Base-by-base conservation (phyloP, 64 coral and sea anemone species). In the Actinia tenebrosa region DNA sequence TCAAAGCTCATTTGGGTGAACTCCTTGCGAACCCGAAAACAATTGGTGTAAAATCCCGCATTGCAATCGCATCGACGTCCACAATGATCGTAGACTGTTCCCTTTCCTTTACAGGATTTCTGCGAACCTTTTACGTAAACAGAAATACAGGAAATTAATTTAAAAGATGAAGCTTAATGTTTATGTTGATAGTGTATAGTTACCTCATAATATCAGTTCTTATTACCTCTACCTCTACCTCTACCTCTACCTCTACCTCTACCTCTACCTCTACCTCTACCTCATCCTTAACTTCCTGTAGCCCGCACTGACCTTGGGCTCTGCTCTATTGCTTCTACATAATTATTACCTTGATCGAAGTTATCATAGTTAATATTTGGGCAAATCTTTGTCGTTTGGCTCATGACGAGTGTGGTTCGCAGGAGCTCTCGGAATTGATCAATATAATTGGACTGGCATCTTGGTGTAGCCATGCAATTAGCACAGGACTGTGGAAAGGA, bases 1-100 rank as follows among this genome's bases (percentile, higher is more conserved):
- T 13, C 77, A 42, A 84, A 87, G 26, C 84, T 78, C 92, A 94
- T 94, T 9, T 27, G 19, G 13, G 89, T 91, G 56, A 94, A 94
- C 64, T 91, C 89, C 43, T 88, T 91, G 6, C 92, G 78, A 64
- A 94, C 68, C 10, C 88, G 89, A 3, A 45, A 53, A 25, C 92
- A 87, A 44, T 72, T 64, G 16, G 23, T 72, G 8, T 77, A 25
- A 15, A 8, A 27, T 11, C 92, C 89, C 27, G 83, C 80, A 1
- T 56, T 4, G 53, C 92, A 94, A 3, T 50, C 13, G 55, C 89
- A 94, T n/a, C 23, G 79, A 27, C 77, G 77, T 27, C 81, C 44
- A 27, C 92, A 94, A 4, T 60, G 30, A 53, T 94, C 92, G 23
- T 60, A 81, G 79, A 53, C 69, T 30, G 1, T 10, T n/a, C 11